Conservation (phyloP, 2,888 invertebrate genomes). For the Taphrorychus bicolor region DNA sequence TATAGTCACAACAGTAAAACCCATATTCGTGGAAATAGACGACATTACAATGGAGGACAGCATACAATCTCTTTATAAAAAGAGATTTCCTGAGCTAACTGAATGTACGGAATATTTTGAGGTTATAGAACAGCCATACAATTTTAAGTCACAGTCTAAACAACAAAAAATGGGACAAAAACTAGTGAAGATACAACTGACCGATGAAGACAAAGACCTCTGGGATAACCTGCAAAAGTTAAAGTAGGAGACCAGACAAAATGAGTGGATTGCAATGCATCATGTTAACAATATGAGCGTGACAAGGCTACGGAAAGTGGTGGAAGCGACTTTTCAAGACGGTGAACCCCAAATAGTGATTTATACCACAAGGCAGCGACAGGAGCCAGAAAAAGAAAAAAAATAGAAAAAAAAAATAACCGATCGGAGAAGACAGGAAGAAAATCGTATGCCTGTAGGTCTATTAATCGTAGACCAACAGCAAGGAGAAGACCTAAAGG, state of each 20-base stretch:
- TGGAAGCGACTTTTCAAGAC: no score
- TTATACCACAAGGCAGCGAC: no score
- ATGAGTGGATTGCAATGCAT: no score
- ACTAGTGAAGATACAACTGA: neutral
- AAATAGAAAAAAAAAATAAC: no score
- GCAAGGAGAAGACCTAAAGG: neutral
- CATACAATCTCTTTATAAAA: neutral
- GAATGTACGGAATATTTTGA: neutral
- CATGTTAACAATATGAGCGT: no score
- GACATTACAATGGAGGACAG: neutral
- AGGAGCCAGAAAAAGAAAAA: no score
- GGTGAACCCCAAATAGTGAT: no score
- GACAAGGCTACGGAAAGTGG: no score
- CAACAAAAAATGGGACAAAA: neutral
- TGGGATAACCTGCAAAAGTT: neutral
- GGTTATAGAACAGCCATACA: neutral
- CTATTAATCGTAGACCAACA: neutral
- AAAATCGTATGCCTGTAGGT: neutral
- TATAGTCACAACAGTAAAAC: neutral
- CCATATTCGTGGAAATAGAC: neutral
- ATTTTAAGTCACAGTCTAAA: no score
- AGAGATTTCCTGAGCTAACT: neutral
- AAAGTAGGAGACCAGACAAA: neutral
- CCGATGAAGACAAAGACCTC: neutral
- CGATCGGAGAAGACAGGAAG: neutral